Conservation (phyloP, 2,888 invertebrate species). For the Oxyscelio sp. region DNA sequence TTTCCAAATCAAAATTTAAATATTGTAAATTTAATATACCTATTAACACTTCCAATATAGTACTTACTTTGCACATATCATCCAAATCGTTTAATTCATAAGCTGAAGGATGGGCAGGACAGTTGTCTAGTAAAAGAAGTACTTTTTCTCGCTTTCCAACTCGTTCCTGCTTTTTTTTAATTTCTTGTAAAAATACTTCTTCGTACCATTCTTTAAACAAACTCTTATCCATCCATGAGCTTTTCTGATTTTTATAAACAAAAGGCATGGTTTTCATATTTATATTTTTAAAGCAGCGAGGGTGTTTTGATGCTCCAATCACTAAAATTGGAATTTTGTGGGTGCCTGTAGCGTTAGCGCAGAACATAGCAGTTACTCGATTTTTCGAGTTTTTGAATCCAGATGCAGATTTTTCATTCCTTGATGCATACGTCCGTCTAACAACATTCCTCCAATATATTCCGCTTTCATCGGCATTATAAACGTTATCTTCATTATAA, state of each 20-base stretch:
- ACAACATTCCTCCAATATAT: constrained; percentile 71
- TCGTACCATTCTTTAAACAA: constrained; percentile 63
- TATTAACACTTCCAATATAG: no score
- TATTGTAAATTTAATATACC: no score
- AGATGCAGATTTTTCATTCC: constrained; percentile 68
- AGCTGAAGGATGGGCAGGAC: constrained; percentile 22
- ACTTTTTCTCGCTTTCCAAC: constrained; percentile 4
- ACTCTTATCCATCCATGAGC: constrained; percentile 76
- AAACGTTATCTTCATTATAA: constrained; percentile 66
- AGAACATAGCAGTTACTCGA: constrained; percentile 78
- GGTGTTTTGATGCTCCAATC: constrained; percentile 80
- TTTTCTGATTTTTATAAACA: constrained; percentile 66
- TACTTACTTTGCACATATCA: no score
- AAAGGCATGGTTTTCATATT: constrained; percentile 55
- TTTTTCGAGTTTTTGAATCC: constrained; percentile 78
- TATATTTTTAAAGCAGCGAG: constrained; percentile 77
- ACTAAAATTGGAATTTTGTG: constrained; percentile 80
- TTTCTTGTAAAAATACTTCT: constrained; percentile 20
- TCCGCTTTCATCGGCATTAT: constrained; percentile 76
- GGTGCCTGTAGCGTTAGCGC: constrained; percentile 79
- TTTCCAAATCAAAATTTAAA: no score
- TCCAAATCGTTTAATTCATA: constrained; percentile 27
- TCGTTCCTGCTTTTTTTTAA: not conserved
- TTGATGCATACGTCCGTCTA: constrained; percentile 53
- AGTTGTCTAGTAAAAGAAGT: constrained; percentile 36